Evolutionary conservation across 1,140 invertebrate genomes (phyloP).

Genomic region (Cheumatopsyche charites): DNA sequence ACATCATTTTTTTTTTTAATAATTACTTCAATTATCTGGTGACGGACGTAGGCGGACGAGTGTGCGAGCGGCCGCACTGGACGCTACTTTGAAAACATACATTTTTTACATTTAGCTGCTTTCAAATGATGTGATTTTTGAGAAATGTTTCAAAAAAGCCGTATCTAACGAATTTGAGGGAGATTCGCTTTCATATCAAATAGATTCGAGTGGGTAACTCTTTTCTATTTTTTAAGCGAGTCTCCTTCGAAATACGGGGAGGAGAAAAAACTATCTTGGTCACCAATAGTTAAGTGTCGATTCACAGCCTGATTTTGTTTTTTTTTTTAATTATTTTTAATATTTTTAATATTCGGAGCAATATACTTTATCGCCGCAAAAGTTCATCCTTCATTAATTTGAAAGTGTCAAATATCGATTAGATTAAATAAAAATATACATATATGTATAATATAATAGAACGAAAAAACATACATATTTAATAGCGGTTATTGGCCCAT

Average conservation of each 20-base stretch:
- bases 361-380: constrained; percentile 4
- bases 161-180: no score
- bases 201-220: no score
- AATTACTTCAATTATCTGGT: constrained; percentile 8
- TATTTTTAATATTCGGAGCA: constrained; percentile 13
- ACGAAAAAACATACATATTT: constrained; percentile 28
- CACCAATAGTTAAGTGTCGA: constrained; percentile 29
- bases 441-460: constrained; percentile 1
- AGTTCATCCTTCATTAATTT: neutral
- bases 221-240: no score
- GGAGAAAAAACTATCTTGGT: constrained; percentile 23
- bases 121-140: neutral
- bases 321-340: no score
- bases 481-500: constrained; percentile 37
- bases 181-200: no score
- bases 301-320: constrained; percentile 37
- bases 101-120: no score
- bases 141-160: constrained; percentile 8
- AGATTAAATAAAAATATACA: constrained; percentile 7
- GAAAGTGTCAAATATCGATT: neutral
- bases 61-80: constrained; percentile 23
- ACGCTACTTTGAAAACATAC: constrained; percentile 13
- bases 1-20: constrained; percentile 14
- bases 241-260: neutral
- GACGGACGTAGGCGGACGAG: constrained; percentile 33